Evolutionary conservation across 1,140 invertebrate species (phyloP).

Genomic region (Eriocheir sinensis): DNA sequence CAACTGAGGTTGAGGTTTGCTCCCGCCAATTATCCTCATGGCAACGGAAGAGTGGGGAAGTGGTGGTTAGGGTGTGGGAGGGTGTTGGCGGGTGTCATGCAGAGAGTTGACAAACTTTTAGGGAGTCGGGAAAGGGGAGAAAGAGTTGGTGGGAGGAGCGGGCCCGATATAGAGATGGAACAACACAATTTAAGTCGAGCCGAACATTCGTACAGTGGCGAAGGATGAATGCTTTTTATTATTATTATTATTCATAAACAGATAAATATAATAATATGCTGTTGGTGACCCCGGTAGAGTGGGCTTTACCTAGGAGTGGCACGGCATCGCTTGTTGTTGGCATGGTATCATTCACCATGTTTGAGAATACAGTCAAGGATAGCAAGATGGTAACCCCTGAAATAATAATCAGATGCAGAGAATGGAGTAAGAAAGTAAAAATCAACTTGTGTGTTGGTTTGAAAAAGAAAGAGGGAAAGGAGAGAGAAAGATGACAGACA

Average conservation of each 20-base stretch:
- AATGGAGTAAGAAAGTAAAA: conserved; percentile 78
- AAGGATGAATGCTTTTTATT: conserved; percentile 51
- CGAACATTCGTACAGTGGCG: conserved; percentile 74
- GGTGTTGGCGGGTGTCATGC: conserved; percentile 58
- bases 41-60: conserved; percentile 56
- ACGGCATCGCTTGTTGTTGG: conserved; percentile 92
- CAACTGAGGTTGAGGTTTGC: conserved; percentile 56
- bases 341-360: conserved; percentile 92
- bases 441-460: conserved; percentile 79
- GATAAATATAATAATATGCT: conserved; percentile 70
- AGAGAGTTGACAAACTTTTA: conserved; percentile 51
- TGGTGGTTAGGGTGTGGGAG: conserved; percentile 17
- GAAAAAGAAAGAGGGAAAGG: conserved; percentile 74
- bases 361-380: conserved; percentile 94
- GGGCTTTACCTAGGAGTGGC: conserved; percentile 89
- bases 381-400: conserved; percentile 93
- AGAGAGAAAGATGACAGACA: conserved; percentile 67
- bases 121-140: conserved; percentile 26
- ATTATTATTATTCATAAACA: conserved; percentile 44
- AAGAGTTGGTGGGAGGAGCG: conserved; percentile 19
- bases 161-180: conserved; percentile 49
- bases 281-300: conserved; percentile 75
- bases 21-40: conserved; percentile 68
- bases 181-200: conserved; percentile 70
- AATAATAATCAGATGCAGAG: conserved; percentile 80